phyloP scores from a whole-genome alignment of 2,797 vertebrate species.

The Scolopax rusticola region DNA sequence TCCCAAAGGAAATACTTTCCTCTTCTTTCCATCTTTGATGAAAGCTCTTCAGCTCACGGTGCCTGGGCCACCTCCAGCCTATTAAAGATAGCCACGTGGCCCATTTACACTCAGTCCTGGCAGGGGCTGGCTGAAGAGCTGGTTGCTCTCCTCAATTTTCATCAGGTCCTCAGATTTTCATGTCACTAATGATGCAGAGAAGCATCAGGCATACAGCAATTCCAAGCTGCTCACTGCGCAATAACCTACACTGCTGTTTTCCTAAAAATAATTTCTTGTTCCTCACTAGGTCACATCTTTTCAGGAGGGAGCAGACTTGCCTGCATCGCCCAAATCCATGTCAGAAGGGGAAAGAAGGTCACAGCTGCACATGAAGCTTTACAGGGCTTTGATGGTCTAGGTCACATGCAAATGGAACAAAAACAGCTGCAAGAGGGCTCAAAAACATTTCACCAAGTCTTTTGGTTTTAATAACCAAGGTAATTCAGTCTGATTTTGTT shows the following conservation, averaged over 20 bases:
- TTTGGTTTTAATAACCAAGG: background rate
- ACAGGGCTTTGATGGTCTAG: background rate
- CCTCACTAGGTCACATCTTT: background rate
- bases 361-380: background rate
- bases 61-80: background rate
- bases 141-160: background rate
- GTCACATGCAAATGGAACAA: background rate
- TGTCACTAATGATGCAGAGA: background rate
- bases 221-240: background rate
- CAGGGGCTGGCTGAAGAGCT: background rate
- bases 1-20: background rate
- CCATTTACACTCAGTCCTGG: background rate
- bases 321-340: background rate
- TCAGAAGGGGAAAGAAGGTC: background rate
- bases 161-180: background rate
- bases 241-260: background rate
- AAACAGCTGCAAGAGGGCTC: background rate
- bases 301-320: background rate
- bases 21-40: background rate
- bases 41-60: background rate
- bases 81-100: background rate
- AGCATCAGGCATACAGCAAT: background rate
- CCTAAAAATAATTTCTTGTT: background rate
- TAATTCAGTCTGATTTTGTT: background rate
- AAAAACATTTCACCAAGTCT: background rate